These are phyloP conservation scores for Drosophila nr. perissopoda DNA, from an alignment of 2,888 invertebrate genomes.

Conservation along the genomic window DNA sequence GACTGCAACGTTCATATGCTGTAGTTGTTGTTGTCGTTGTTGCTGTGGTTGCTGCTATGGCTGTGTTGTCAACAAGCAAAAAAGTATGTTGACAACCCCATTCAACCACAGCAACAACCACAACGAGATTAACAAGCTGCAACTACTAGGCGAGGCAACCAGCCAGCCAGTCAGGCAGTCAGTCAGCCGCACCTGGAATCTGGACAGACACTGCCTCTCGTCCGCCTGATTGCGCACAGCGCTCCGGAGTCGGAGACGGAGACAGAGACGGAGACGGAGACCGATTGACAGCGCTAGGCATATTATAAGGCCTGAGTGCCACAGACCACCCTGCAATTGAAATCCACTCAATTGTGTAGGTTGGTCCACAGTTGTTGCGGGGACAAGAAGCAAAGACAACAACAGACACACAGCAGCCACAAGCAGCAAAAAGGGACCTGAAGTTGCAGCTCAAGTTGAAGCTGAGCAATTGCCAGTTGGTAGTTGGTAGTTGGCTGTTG, in stretches of 20 bases:
- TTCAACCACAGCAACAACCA: constrained; percentile 50
- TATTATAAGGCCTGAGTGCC: constrained; percentile 72
- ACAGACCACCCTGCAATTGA: constrained; percentile 76
- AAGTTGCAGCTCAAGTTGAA: constrained; percentile 5
- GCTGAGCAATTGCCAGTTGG: constrained; percentile 29
- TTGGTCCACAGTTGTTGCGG: constrained; percentile 23
- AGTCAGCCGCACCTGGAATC: constrained; percentile 59
- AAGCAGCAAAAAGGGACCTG: constrained; percentile 48
- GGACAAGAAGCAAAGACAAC: constrained; percentile 21
- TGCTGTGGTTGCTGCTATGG: constrained; percentile 24
- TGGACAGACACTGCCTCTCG: constrained; percentile 46
- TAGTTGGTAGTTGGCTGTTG: constrained; percentile 26
- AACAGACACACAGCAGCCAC: constrained; percentile 18
- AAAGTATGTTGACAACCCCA: constrained; percentile 80
- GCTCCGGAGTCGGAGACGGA: constrained; percentile 6
- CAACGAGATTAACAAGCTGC: constrained; percentile 48
- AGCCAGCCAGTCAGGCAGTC: constrained; percentile 48
- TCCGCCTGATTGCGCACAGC: constrained; percentile 64
- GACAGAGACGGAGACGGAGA: constrained; percentile 16
- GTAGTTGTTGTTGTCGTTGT: constrained; percentile 54
- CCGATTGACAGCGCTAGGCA: constrained; percentile 76
- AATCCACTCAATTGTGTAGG: constrained; percentile 77
- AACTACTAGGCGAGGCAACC: constrained; percentile 49
- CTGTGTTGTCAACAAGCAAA: constrained; percentile 79
- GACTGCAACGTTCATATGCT: constrained; percentile 47